A percentile compares a stretch with the other conserved stretches of the same genome.
Conservation (phyloP, 2,797 vertebrate genomes). For the Oreortyx pictus region DNA sequence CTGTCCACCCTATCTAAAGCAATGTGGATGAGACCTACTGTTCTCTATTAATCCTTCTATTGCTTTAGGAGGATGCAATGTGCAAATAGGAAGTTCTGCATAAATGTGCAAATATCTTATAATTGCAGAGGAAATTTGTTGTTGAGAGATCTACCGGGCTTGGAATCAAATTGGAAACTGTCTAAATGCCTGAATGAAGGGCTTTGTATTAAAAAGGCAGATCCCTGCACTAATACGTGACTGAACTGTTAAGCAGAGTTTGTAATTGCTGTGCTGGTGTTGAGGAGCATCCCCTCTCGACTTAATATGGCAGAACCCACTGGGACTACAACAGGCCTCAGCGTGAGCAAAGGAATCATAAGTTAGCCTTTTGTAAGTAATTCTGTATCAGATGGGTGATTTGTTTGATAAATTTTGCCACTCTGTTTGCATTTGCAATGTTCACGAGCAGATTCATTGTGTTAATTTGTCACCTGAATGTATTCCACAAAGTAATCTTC, state of each 20-base stretch:
- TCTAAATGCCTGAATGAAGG: constrained; percentile 69
- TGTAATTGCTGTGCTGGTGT: constrained; percentile 42
- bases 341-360: not conserved
- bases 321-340: not conserved
- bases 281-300: constrained; percentile 5
- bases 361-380: constrained; percentile 48
- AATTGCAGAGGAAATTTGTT: constrained; percentile 57
- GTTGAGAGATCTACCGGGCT: constrained; percentile 45
- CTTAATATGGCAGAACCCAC: not conserved
- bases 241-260: constrained; percentile 4
- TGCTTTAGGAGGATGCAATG: constrained; percentile 30
- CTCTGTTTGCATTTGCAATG: constrained; percentile 51
- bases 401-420: constrained; percentile 34
- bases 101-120: constrained; percentile 54
- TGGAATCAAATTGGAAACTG: constrained; percentile 66
- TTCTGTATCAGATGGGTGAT: constrained; percentile 48
- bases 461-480: constrained; percentile 55
- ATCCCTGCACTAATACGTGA: constrained; percentile 64
- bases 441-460: constrained; percentile 32
- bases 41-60: constrained; percentile 12
- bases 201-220: constrained; percentile 66
- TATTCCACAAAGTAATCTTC: constrained; percentile 66
- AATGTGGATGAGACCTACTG: not conserved
- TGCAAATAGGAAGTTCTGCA: not conserved
- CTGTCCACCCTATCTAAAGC: not conserved